phyloP scores from a whole-genome alignment of 37 sponge, comb jelly and placozoan genomes.

The Geodia barretti region DNA sequence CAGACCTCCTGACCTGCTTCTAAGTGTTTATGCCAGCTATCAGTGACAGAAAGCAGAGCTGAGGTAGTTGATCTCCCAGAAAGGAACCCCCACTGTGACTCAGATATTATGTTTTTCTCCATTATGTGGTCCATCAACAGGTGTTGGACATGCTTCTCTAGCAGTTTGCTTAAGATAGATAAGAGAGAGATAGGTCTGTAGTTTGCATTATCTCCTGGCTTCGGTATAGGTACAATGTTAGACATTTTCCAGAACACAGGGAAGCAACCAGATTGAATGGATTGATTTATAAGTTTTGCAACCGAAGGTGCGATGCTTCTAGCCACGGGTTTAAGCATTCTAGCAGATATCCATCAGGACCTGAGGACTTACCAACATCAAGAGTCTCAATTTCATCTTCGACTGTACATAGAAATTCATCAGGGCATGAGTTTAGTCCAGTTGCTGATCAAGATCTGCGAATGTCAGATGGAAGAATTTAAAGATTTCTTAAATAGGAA shows the following conservation, averaged over 20 bases:
- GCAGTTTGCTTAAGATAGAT: slow-evolving; percentile 9
- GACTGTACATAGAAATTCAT: slow-evolving; percentile 12
- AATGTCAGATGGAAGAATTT: too few species aligned
- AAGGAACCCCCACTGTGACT: slow-evolving; percentile 9
- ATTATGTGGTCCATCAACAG: neutral
- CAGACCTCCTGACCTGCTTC: neutral
- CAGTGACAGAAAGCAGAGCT: neutral
- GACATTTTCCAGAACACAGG: slow-evolving; percentile 4
- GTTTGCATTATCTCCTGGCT: slow-evolving; percentile 7
- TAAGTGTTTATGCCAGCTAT: neutral
- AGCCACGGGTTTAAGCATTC: slow-evolving; percentile 12
- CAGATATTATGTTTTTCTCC: too few species aligned
- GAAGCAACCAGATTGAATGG: neutral
- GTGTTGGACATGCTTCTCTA: neutral
- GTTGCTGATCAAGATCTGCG: too few species aligned
- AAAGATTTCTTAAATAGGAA: too few species aligned
- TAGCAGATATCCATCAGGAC: slow-evolving; percentile 27
- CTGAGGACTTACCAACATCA: slow-evolving; percentile 13
- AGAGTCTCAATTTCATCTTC: neutral
- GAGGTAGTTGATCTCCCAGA: neutral
- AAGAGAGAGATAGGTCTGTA: slow-evolving; percentile 24
- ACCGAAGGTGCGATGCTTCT: slow-evolving; percentile 4
- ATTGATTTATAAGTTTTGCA: slow-evolving; percentile 21
- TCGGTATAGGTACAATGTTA: slow-evolving; percentile 9
- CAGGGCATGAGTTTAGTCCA: too few species aligned